These are phyloP conservation scores for Solenodon paradoxus DNA, from an alignment of 2,113 vertebrate species.

Conservation along the genomic window DNA sequence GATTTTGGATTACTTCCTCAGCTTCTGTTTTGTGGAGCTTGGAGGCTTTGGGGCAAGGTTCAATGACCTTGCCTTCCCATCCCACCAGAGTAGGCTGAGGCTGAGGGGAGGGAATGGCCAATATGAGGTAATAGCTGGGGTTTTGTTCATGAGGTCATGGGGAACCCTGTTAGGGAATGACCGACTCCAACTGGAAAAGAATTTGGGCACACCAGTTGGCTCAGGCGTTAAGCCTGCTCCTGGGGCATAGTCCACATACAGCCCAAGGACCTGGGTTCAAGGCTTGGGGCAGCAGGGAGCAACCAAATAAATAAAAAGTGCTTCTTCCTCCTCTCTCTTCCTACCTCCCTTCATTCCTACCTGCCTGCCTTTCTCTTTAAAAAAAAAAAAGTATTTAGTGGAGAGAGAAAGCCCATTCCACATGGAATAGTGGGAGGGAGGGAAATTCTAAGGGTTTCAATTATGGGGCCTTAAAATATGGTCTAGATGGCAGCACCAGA, in stretches of 20 bases:
- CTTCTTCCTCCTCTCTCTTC: no score
- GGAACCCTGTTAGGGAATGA: background rate
- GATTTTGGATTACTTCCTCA: background rate
- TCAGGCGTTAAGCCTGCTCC: no score
- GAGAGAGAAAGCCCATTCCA: background rate
- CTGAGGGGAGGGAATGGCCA: no score
- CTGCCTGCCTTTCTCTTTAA: no score
- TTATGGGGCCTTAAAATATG: background rate
- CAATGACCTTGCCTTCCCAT: background rate
- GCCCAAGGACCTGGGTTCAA: no score
- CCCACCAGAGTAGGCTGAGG: background rate
- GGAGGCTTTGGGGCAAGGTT: background rate
- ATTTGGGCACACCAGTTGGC: no score
- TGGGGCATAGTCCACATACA: no score
- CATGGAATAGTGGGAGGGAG: background rate
- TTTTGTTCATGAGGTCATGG: background rate
- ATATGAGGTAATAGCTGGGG: background rate
- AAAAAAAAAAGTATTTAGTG: background rate
- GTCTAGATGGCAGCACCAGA: background rate
- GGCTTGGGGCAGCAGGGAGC: no score
- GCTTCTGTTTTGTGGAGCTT: background rate
- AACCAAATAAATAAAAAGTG: no score
- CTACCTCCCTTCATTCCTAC: no score
- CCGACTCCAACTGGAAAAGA: background rate
- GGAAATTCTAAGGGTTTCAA: background rate